These are phyloP conservation scores for Baryphthengus martii DNA, from an alignment of 2,113 vertebrate species.

Conservation along the genomic window DNA sequence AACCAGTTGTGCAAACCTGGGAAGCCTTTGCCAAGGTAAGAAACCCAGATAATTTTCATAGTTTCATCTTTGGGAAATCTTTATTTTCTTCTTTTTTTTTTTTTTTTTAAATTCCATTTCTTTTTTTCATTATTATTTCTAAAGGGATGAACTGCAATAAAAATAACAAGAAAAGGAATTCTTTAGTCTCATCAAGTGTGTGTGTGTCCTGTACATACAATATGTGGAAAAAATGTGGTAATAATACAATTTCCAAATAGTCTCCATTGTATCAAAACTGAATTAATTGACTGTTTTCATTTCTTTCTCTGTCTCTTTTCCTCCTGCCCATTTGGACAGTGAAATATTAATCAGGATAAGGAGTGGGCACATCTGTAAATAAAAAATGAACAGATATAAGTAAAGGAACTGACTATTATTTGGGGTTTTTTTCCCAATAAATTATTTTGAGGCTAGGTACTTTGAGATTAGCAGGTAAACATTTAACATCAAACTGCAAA, in stretches of 20 bases:
- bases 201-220: not conserved
- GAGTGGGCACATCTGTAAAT: not conserved
- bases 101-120: not conserved
- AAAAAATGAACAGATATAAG: not conserved
- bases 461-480: not conserved
- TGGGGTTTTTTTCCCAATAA: not conserved
- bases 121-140: not conserved
- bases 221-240: slow-evolving; percentile 44
- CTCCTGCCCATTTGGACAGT: not conserved
- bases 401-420: not conserved
- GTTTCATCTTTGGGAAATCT: not conserved
- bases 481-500: not conserved
- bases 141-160: not conserved
- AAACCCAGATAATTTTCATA: not conserved
- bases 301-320: not conserved
- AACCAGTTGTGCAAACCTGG: slow-evolving; percentile 80
- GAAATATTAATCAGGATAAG: not conserved
- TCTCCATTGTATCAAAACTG: not conserved
- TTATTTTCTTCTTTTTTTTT: not conserved
- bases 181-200: not conserved
- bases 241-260: slow-evolving; percentile 8
- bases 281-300: slow-evolving; percentile 6
- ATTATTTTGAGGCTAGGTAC: not conserved
- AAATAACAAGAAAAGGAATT: slow-evolving; percentile 15
- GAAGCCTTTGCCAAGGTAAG: slow-evolving; percentile 90